Percentiles rank a stretch among this genome's conserved stretches.
Conservation (phyloP, 37 sponge, comb jelly and placozoan genomes). For the Oscarella lobularis region DNA sequence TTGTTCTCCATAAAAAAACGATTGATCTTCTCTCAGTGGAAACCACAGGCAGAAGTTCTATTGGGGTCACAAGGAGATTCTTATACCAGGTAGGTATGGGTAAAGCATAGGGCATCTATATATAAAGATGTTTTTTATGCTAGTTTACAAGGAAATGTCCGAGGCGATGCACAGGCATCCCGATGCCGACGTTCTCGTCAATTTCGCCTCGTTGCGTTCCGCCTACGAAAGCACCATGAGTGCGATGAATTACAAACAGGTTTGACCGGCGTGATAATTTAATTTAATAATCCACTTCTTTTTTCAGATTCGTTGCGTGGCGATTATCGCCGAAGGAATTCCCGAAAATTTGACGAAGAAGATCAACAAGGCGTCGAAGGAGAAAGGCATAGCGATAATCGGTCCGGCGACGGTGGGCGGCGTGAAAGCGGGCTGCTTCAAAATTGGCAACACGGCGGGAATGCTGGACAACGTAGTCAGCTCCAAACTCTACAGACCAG, state of each 20-base stretch:
- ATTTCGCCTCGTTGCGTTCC: slow-evolving; percentile 93
- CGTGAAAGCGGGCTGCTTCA: slow-evolving; percentile 96
- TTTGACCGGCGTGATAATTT: background rate
- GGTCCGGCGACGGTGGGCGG: slow-evolving; percentile 98
- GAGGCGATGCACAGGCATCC: slow-evolving; percentile 74
- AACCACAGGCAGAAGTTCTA: slow-evolving; percentile 95
- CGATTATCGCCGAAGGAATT: slow-evolving; percentile 97
- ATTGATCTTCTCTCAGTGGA: slow-evolving; percentile 32
- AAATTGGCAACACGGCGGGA: slow-evolving; percentile 96
- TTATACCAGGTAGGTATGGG: slow-evolving; percentile 60
- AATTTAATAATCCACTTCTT: background rate
- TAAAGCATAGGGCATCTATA: background rate
- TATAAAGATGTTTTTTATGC: background rate
- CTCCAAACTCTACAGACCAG: slow-evolving; percentile 91
- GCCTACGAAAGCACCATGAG: slow-evolving; percentile 85
- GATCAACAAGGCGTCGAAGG: slow-evolving; percentile 56
- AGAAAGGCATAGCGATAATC: slow-evolving; percentile 73
- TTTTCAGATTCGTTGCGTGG: slow-evolving; percentile 52
- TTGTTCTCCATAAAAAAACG: no score
- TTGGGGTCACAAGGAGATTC: slow-evolving; percentile 88
- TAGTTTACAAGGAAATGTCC: slow-evolving; percentile 85
- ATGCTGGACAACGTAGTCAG: slow-evolving; percentile 90
- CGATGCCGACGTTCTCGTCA: slow-evolving; percentile 68
- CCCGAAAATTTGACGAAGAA: slow-evolving; percentile 87
- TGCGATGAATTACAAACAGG: slow-evolving; percentile 46